Conservation (phyloP, 2,888 invertebrate species). For the Patella ulyssiponensis region DNA sequence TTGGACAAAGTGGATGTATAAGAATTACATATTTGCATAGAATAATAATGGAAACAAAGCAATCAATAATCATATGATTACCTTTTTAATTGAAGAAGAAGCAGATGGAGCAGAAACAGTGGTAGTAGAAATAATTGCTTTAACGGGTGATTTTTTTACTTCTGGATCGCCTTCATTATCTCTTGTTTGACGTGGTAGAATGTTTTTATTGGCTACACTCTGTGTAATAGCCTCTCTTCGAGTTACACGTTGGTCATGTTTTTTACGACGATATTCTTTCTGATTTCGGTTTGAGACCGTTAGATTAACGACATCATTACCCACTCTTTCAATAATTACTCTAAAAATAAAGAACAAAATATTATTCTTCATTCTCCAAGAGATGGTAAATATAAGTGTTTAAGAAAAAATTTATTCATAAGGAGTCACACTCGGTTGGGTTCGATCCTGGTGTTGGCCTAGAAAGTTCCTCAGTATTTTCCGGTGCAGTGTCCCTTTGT, state of each 20-base stretch:
- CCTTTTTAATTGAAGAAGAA: neutral
- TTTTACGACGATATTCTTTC: conserved; percentile 10
- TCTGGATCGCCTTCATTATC: neutral
- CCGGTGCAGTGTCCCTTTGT: too few relatives aligned
- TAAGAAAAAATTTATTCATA: too few relatives aligned
- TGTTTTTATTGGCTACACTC: neutral
- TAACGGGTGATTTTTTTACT: conserved; percentile 16
- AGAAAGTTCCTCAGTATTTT: too few relatives aligned
- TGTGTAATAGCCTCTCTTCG: neutral
- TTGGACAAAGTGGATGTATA: too few relatives aligned
- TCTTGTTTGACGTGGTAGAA: too few relatives aligned
- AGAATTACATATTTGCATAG: too few relatives aligned
- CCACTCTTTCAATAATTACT: conserved; percentile 48
- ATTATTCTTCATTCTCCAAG: neutral
- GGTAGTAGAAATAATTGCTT: neutral
- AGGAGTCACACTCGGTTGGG: too few relatives aligned
- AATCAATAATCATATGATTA: too few relatives aligned
- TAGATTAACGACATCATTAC: conserved; percentile 49
- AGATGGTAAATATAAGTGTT: neutral
- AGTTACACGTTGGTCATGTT: neutral
- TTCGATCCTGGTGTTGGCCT: too few relatives aligned
- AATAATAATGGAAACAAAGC: too few relatives aligned
- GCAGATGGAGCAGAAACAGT: neutral
- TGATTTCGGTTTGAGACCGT: conserved; percentile 33
- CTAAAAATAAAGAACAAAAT: conserved; percentile 38